Conservation (phyloP, 35 echinoderm and acorn worm species). For the Ophioderma brevispina region DNA sequence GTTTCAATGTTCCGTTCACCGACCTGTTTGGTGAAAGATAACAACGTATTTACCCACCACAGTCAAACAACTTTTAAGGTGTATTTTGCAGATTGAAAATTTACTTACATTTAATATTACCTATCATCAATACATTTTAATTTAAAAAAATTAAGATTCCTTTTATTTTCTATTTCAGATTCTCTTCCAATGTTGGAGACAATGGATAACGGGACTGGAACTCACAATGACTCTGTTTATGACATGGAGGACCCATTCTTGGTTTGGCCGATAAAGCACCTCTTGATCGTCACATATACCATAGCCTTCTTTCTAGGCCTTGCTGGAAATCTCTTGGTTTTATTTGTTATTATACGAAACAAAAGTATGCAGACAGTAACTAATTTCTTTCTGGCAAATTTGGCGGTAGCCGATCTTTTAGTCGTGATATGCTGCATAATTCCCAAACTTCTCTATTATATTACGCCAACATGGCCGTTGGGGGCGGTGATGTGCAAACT, state of each 20-base stretch:
- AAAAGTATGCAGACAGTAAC: constrained; percentile 85
- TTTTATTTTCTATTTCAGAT: too few relatives aligned
- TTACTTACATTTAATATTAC: too few relatives aligned
- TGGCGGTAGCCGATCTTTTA: constrained; percentile 76
- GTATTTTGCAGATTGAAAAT: too few relatives aligned
- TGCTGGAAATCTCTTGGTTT: constrained; percentile 76
- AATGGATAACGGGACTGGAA: too few relatives aligned
- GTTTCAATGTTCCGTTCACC: too few relatives aligned
- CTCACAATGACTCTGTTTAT: too few relatives aligned
- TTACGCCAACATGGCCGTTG: constrained; percentile 50
- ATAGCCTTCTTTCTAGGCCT: constrained; percentile 69
- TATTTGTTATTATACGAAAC: constrained; percentile 81
- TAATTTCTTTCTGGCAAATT: constrained; percentile 87
- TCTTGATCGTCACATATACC: constrained; percentile 55
- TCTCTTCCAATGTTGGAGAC: too few relatives aligned
- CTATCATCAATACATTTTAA: too few relatives aligned
- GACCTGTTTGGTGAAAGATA: too few relatives aligned
- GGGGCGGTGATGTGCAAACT: constrained; percentile 67
- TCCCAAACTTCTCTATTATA: constrained; percentile 65
- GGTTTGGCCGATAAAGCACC: constrained; percentile 33
- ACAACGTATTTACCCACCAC: too few relatives aligned
- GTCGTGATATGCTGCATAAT: constrained; percentile 74
- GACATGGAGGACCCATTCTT: constrained; percentile 69
- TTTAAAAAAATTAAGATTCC: too few relatives aligned
- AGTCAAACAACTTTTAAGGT: too few relatives aligned